Evolutionary conservation across 2,113 vertebrate species (phyloP), one percentile per base, ranked within the genome.

Genomic region (Bombycilla garrulus): DNA sequence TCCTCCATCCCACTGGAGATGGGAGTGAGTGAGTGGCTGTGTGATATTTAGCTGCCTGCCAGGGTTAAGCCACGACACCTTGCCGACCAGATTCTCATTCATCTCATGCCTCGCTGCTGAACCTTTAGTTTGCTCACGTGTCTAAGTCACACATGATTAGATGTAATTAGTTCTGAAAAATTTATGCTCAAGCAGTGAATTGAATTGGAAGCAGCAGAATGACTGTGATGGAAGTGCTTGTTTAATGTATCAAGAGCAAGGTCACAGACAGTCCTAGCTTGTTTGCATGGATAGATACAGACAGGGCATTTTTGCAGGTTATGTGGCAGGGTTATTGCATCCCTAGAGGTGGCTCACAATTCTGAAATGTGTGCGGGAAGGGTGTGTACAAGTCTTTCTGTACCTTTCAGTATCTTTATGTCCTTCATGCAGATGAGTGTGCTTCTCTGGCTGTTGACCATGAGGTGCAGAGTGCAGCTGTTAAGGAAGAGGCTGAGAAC

Each of bases 141-240:
- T 66, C 42, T 71, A 77, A 91, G 47, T 77, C 67, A 83, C n/a
- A 35, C 33, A 77, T 47, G 35, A 91, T 90, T 93, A 93, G 64
- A 90, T 60, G 60, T 83, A 95, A 96, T 96, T 93, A 93, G n/a
- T 70, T 44, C 67, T 90, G 85, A 90, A 92, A 95, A 93, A 77
- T 71, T 90, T 60, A 86, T 86, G 29, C 85, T 88, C 51, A 78
- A 73, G 74, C 47, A 90, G 35, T 36, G 54, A 95, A 74, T 64
- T 16, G 11, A 81, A 83, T 73, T 80, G 47, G 84, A 88, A 92
- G 71, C 50, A 89, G 70, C 24, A 67, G 64, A 88, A n/a, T 62
- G 85, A 77, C 48, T 81, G 38, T 69, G 74, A 85, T 40, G 58
- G 84, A 96, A 95, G 60, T 47, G 53, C 58, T 87, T 47, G 21